Conservation (phyloP, 2,113 vertebrate species). For the Embiotoca jacksoni region DNA sequence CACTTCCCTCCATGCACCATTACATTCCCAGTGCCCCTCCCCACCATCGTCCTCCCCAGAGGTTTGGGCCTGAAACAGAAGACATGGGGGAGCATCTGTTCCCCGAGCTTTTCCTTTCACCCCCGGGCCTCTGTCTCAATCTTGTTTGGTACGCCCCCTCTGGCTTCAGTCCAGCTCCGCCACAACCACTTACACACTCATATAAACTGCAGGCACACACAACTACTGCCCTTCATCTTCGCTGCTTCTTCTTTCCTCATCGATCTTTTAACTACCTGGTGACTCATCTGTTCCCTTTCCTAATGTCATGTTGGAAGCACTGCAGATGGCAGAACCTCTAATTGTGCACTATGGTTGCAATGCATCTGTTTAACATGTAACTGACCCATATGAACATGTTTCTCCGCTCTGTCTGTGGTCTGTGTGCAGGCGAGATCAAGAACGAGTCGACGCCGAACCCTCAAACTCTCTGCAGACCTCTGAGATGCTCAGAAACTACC, state of each 20-base stretch:
- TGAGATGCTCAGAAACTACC: conserved; percentile 65
- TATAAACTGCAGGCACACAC: not conserved
- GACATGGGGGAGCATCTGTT: conserved; percentile 77
- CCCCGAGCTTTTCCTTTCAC: conserved; percentile 45
- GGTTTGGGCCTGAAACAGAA: conserved; percentile 66
- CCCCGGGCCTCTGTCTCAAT: conserved; percentile 30
- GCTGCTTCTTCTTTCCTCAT: conserved; percentile 9
- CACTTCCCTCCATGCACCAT: conserved; percentile 40
- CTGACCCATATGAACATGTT: not conserved
- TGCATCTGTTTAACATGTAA: not conserved
- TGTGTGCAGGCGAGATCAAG: conserved; percentile 60
- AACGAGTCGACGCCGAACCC: conserved; percentile 10
- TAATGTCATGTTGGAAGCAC: conserved; percentile 10
- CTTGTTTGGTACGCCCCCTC: conserved; percentile 44
- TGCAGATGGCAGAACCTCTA: not conserved
- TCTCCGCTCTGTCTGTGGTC: conserved; percentile 14
- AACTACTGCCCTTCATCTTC: conserved; percentile 8
- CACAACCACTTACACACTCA: conserved; percentile 5
- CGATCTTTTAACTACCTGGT: conserved; percentile 7
- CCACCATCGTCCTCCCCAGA: conserved; percentile 50
- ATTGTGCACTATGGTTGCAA: not conserved
- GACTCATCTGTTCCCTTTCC: conserved; percentile 28
- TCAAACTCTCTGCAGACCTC: conserved; percentile 7
- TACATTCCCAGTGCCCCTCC: conserved; percentile 36
- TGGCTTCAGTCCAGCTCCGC: conserved; percentile 38